Evolutionary conservation across 1,140 invertebrate species (phyloP), one percentile per base, ranked within the genome.

Genomic region (Patella vulgata): DNA sequence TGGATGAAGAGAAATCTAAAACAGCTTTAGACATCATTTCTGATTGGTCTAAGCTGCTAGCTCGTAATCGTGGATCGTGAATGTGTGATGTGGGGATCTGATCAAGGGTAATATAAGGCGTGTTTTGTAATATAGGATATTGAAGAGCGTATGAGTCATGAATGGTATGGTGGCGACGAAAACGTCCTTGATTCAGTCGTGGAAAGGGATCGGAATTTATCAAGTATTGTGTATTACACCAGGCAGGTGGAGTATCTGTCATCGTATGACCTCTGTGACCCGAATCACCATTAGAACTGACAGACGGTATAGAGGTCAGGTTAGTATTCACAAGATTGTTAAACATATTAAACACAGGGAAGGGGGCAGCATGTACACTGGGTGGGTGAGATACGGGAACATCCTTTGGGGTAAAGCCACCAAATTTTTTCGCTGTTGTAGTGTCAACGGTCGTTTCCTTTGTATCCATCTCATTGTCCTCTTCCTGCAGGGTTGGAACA

Each of bases 401-500:
- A n/a, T 30, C 51, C 1, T 42, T 19, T 30, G 31, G 9, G 11
- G 50, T 23, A 21, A 51, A 19, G 17, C 36, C 30, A 25, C 51
- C 53, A 39, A 30, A 31, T 28, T 47, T 25, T 23, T 44, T 40
- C 21, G 6, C 27, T 17, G 23, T 47, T 23, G 8, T 17, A 28
- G 19, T 14, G 17, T 6, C 44, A 42, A 19, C 21, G 17, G n/a
- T 27, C 23, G 4, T 19, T 12, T 11, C 14, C 17, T n/a, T 21
- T 2, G 5, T 4, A 33, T 11, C 17, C 17, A 42, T 53, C 19
- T 46, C 55, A 40, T 43, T 47, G 17, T 59, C 58, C 14, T 70
- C 70, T 17, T 93, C 63, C 92, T 94, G 17, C 90, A 93, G 21
- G 90, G 92, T 82, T 89, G 87, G 64, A 25, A 74, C 90, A 88